Evolutionary conservation across 2,888 invertebrate genomes (phyloP).

Genomic region (Yponomeuta malinellus): DNA sequence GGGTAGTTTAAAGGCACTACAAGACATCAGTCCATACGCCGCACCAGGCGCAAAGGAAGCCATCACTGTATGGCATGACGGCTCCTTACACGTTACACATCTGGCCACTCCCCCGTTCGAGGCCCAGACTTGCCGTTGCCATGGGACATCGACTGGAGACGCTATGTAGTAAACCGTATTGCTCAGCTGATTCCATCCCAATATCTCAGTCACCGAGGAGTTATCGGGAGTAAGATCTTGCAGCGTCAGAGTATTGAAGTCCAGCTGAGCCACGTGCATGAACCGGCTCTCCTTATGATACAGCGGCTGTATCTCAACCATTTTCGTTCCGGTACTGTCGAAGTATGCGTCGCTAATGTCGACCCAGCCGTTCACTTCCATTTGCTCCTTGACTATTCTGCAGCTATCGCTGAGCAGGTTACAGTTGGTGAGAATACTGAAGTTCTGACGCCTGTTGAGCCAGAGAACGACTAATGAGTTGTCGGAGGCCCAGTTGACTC

Average conservation of each 20-base stretch:
- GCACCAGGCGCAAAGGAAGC: slow-evolving; percentile 70
- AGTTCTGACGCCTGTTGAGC: slow-evolving; percentile 90
- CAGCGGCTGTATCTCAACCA: slow-evolving; percentile 59
- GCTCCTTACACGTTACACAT: slow-evolving; percentile 78
- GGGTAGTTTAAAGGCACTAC: slow-evolving; percentile 50
- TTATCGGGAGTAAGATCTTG: slow-evolving; percentile 74
- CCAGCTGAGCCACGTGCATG: slow-evolving; percentile 53
- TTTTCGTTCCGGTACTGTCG: slow-evolving; percentile 54
- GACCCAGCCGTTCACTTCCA: slow-evolving; percentile 83
- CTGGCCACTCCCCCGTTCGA: slow-evolving; percentile 75
- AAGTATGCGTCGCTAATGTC: slow-evolving; percentile 75
- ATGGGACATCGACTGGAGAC: slow-evolving; percentile 78
- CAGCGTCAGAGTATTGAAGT: slow-evolving; percentile 42
- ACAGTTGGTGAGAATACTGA: slow-evolving; percentile 78
- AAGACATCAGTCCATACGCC: slow-evolving; percentile 49
- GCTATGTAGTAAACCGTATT: slow-evolving; percentile 81
- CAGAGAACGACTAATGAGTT: slow-evolving; percentile 82
- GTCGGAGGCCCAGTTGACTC: slow-evolving; percentile 84
- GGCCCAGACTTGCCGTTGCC: slow-evolving; percentile 81
- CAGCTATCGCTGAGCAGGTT: slow-evolving; percentile 55
- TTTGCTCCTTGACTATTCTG: slow-evolving; percentile 51
- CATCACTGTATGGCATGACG: slow-evolving; percentile 79
- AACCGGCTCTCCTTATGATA: slow-evolving; percentile 57
- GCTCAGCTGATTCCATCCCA: slow-evolving; percentile 77
- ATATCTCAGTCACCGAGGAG: slow-evolving; percentile 75